These are phyloP conservation scores for Pomacea maculata DNA, from an alignment of 1,140 invertebrate species.

Conservation along the genomic window DNA sequence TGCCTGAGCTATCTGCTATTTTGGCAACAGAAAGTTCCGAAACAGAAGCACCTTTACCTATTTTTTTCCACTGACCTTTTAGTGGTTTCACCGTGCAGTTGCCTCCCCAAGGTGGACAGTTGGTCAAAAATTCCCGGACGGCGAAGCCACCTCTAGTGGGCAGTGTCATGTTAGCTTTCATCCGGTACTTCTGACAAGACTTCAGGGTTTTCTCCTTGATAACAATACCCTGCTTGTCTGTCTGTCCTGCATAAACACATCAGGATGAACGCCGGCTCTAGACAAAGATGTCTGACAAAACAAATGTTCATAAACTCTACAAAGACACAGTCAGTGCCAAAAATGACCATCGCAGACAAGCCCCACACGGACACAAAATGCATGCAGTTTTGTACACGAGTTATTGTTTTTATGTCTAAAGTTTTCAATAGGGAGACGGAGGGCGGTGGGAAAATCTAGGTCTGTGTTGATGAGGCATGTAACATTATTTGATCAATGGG, in stretches of 20 bases:
- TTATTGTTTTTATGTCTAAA: no score
- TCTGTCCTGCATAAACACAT: not conserved
- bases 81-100: not conserved
- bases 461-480: no score
- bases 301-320: not conserved
- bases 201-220: not conserved
- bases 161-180: not conserved
- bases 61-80: not conserved
- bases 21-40: no score
- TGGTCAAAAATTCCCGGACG: not conserved
- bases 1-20: no score
- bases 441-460: no score
- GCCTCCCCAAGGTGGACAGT: constrained; percentile 5
- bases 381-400: no score
- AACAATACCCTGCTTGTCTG: not conserved
- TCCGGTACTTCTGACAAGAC: not conserved
- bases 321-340: no score
- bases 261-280: not conserved
- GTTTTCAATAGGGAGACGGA: no score
- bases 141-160: not conserved
- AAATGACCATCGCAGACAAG: no score
- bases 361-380: no score
- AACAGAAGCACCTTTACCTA: no score
- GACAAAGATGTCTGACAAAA: not conserved
- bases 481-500: no score